Base-by-base conservation (phyloP, 2,888 invertebrate species). In the Patella ulyssiponensis region DNA sequence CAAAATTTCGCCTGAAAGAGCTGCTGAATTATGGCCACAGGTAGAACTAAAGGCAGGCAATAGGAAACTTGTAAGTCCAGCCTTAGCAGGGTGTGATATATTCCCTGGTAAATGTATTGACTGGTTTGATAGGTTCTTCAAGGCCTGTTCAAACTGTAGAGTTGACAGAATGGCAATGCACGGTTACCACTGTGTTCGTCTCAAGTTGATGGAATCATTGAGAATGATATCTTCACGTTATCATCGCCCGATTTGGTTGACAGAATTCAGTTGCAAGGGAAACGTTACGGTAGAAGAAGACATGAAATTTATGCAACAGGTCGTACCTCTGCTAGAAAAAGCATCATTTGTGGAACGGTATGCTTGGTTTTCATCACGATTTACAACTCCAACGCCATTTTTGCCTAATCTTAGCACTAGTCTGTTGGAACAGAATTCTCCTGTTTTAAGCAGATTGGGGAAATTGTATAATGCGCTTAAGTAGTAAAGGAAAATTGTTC, bases 11-110 rank as follows among this genome's bases (percentile, higher is more conserved):
- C 81, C 86, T 0, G 74, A 80, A 33, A 77, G 80, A 33, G 85
- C 84, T 1, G 86, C 84, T 17, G 20, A 1, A 11, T 76, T 81
- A 14, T 86, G 86, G 86, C 79, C 75, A 12, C 77, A 82, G 72
- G 73, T 85, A 5, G 84, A 85, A 73, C 51, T 44, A 7, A 64
- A 52, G 12, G 69, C 44, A 23, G n/a, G 51, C 15, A 64, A 51
- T 44, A 64, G 51, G 14, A 64, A 17, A 52, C 14, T 74, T 15
- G 64, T 74, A n/a, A 74, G 74, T 20, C 74, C 74, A 27, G 74
- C 74, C 3, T 64, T 69, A 51, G 58, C 74, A 7, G 51, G 58
- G n/a, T 74, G 74, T 69, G 64, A 64, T 51, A 33, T 64, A 7
- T 51, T 44, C 7, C 33, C 17, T n/a, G 20, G 51, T 27, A 33